Base-by-base conservation (phyloP, 1,140 invertebrate species). In the Chlorops oryzae region DNA sequence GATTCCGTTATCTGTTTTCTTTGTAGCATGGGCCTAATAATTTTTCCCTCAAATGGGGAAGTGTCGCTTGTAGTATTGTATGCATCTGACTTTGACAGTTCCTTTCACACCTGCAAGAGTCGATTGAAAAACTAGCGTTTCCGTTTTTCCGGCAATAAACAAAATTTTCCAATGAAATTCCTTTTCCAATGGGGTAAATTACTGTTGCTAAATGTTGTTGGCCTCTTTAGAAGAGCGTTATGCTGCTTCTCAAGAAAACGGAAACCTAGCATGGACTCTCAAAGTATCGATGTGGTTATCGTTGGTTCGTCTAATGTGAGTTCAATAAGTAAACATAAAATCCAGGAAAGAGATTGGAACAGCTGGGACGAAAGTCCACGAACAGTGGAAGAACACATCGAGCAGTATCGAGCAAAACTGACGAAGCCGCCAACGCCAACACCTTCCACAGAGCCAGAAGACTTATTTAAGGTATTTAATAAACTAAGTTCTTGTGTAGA, bases 381-480 rank as follows among this genome's bases (percentile, higher is more conserved):
- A 0, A 72, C 69, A 5, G 66, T 72, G 5, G 62, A 66, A 48
- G 70, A 72, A 45, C 69, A 72, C 45, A 72, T 72, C n/a, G 70
- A 72, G 38, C 66, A 68, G 43, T 72, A 72, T 48, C 56, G 70
- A 32, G 62, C 70, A 42, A 59, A 61, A 10, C 59, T 72, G 54
- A 63, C 65, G 1, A 61, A 70, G 38, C 66, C 66, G 2, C 56
- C 62, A 6, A 71, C 66, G 22, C 64, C 69, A 28, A 58, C 61
- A 22, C 59, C 63, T n/a, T n/a, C n/a, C n/a, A n/a, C n/a, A n/a
- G n/a, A n/a, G n/a, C n/a, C n/a, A n/a, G n/a, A n/a, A n/a, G 70
- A 72, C 46, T 70, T 72, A 42, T 72, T 72, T 45, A 64, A 59
- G 23, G 70, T 72, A 42, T 55, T 60, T 62, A n/a, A 10, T 9